Evolutionary conservation across 1,140 invertebrate species (phyloP).

Genomic region (Drosophila baimaii): DNA sequence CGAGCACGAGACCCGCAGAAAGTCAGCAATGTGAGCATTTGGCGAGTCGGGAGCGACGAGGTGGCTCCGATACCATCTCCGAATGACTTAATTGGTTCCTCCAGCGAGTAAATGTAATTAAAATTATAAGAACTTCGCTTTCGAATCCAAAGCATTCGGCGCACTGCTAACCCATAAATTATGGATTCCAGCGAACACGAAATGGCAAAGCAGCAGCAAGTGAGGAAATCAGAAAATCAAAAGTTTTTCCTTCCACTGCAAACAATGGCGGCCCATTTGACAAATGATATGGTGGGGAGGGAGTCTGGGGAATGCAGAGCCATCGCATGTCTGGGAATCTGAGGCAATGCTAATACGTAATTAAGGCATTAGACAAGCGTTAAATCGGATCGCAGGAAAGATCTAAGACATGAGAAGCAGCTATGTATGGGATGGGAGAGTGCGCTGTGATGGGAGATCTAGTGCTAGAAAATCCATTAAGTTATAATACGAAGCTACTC

Average conservation of each 20-base stretch:
- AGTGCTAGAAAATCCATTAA: background rate
- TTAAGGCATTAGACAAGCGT: conserved; percentile 66
- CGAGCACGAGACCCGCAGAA: conserved; percentile 48
- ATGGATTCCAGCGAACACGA: conserved; percentile 59
- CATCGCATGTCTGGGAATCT: conserved; percentile 63
- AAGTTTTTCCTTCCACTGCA: conserved; percentile 54
- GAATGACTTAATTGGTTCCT: conserved; percentile 61
- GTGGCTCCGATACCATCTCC: conserved; percentile 46
- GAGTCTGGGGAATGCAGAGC: conserved; percentile 22
- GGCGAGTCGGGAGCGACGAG: conserved; percentile 36
- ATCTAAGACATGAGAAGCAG: conserved; percentile 32
- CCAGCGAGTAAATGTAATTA: conserved; percentile 38
- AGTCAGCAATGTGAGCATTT: conserved; percentile 44
- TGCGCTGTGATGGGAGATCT: background rate
- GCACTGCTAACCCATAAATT: conserved; percentile 77
- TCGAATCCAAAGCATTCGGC: conserved; percentile 45
- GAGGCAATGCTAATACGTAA: conserved; percentile 67
- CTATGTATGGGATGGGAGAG: background rate
- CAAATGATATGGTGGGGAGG: conserved; percentile 49
- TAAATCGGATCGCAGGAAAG: conserved; percentile 58
- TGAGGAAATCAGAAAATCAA: conserved; percentile 41
- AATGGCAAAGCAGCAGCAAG: conserved; percentile 9
- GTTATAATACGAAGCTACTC: background rate
- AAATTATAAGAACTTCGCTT: conserved; percentile 63
- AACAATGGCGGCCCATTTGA: conserved; percentile 70